A percentile compares a stretch with the other conserved stretches of the same genome.
phyloP scores from a whole-genome alignment of 1,140 invertebrate genomes.

The Cydia splendana region DNA sequence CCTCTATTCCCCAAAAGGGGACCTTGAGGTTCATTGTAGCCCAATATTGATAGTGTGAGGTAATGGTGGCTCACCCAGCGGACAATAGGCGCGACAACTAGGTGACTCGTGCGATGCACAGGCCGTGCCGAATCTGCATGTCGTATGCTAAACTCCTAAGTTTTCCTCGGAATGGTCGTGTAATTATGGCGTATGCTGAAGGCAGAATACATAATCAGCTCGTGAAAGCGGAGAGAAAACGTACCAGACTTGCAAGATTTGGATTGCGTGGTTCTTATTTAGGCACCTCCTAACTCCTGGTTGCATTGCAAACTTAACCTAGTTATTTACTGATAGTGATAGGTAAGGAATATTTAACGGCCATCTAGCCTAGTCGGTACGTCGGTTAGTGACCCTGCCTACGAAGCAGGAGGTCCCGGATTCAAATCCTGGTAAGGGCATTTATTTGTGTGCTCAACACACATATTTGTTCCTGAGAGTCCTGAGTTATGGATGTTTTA shows the following conservation, averaged over 20 bases:
- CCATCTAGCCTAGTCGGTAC: too few species aligned
- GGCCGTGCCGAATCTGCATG: constrained; percentile 56
- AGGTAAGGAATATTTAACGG: too few species aligned
- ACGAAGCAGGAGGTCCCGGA: too few species aligned
- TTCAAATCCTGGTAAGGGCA: too few species aligned
- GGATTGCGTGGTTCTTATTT: background rate
- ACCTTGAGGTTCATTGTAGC: constrained; percentile 78
- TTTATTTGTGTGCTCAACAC: too few species aligned
- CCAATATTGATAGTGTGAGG: constrained; percentile 77
- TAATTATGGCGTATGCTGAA: constrained; percentile 20
- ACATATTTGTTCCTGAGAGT: too few species aligned
- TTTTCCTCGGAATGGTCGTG: constrained; percentile 27
- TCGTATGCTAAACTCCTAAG: constrained; percentile 37
- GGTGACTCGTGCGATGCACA: constrained; percentile 73
- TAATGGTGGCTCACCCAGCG: constrained; percentile 72
- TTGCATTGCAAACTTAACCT: background rate
- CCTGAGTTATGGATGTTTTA: too few species aligned
- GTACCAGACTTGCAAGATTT: background rate
- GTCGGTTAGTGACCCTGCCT: too few species aligned
- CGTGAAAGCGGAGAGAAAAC: constrained; percentile 32
- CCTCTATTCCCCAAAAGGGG: constrained; percentile 73
- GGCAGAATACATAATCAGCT: constrained; percentile 16
- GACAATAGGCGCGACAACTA: constrained; percentile 77
- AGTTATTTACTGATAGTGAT: too few species aligned
- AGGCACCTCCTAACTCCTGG: background rate